phyloP scores from a whole-genome alignment of 2,113 vertebrate species.

The Podarcis cretensis region DNA sequence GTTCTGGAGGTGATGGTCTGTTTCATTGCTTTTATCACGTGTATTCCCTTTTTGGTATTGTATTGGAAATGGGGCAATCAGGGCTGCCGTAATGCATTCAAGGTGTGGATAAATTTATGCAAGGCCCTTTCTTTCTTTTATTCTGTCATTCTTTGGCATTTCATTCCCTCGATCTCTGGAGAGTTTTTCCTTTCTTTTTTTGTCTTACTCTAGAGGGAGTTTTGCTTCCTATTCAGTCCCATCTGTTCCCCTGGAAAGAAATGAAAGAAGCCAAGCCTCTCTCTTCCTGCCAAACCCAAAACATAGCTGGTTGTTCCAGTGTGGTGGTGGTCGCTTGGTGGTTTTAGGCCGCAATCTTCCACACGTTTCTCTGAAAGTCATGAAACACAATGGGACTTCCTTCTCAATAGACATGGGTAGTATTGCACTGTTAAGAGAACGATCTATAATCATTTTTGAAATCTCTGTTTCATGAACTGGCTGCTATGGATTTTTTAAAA shows the following conservation, averaged over 20 bases:
- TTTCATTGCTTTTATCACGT: too few relatives aligned
- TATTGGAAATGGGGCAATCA: too few relatives aligned
- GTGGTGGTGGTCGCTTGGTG: background rate
- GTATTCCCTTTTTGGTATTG: too few relatives aligned
- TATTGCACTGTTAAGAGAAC: background rate
- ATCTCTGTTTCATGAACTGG: background rate
- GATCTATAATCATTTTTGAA: background rate
- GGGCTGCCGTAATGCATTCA: too few relatives aligned
- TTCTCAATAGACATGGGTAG: background rate
- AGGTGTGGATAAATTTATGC: too few relatives aligned
- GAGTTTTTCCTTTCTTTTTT: background rate
- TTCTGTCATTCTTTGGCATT: background rate
- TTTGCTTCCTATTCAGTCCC: background rate
- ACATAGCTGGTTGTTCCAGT: background rate
- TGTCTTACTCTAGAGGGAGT: background rate
- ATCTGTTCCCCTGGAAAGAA: conserved; percentile 3
- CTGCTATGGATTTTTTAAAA: background rate
- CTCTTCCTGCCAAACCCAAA: background rate
- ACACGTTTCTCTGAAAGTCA: background rate
- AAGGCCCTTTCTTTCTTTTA: background rate
- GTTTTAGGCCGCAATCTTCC: background rate
- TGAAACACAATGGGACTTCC: background rate
- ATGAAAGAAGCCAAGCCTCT: background rate
- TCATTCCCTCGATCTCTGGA: background rate
- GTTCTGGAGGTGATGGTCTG: too few relatives aligned